Base-by-base conservation (phyloP, 2,113 vertebrate species). In the Colossoma macropomum region DNA sequence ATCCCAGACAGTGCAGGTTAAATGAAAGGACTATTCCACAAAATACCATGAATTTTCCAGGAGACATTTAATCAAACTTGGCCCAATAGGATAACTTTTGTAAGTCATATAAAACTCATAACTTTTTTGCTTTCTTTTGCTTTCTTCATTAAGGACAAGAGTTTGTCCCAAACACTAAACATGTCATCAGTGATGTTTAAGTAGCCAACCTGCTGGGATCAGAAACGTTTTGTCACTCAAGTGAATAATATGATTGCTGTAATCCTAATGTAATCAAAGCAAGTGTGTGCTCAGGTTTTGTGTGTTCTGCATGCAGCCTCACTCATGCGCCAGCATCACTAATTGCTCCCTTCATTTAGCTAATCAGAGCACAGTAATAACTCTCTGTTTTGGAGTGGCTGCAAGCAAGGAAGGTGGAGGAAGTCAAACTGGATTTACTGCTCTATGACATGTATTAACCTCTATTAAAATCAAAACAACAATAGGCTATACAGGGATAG, bases 341-440 rank as follows among this genome's bases (percentile, higher is more conserved):
- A 84, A 89, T 90, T 87, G 81, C 77, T 63, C 52, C 34, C 32
- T 69, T 86, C 79, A 68, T 90, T 88, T 85, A 60, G 38, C 75
- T 87, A 86, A 88, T 89, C 80, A 85, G 81, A 70, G 63, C 75
- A 77, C 83, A 68, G 75, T 56, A 45, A 74, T 68, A 48, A 25
- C 72, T 65, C 68, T 12, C 68, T 13, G 48, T 21, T 3, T 38
- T 15, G 28, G 75, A 28, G 48, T 48, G 19, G 2, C 34, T 23
- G 32, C 8, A 34, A 56, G 23, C 68, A 70, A 38, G 12, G 9
- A n/a, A n/a, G n/a, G n/a, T n/a, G n/a, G 19, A 70, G 68, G 34
- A 45, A 41, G 7, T 70, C 16, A 15, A 25, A 75, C 71, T 54
- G 4, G 11, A 38, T 45, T 71, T 23, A 21, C 23, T 75, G 59